Evolutionary conservation across 2,797 vertebrate species (phyloP), one percentile per base, ranked within the genome.

Genomic region (Enteromius viviparus): DNA sequence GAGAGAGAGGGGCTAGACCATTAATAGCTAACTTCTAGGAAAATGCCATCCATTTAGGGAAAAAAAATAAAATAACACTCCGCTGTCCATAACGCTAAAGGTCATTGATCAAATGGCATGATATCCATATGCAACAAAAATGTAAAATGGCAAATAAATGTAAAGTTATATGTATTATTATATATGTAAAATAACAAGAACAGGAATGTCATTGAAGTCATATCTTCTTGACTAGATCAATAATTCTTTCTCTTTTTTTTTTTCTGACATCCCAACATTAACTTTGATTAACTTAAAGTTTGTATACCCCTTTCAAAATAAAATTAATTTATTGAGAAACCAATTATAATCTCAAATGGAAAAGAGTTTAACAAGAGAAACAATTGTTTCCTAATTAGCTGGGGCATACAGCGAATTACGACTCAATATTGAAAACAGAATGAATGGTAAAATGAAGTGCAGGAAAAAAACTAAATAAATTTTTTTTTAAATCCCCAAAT

Each of bases 291-390:
- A 71, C 45, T 71, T 49, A 6, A 60, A 29, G 14, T 5, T n/a
- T 76, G 37, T 42, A 29, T 19, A 17, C 37, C 40, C 15, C 34
- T 42, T 76, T 62, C 7, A 23, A 60, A 53, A 11, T 6, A 32
- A 32, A 32, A 32, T 0, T 0, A 23, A 42, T 60, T 15, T 60
- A 42, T 42, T 14, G 11, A 10, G 15, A 26, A 62, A 37, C 37
- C 14, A 76, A 62, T 76, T 76, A 76, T 19, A 58, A 45, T 17
- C n/a, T 19, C n/a, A 62, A 76, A 76, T 76, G 55, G 62, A 76
- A 76, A 76, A 45, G 55, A 76, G 42, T 76, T 26, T n/a, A 60
- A 15, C n/a, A 62, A 42, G 74, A 58, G 7, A 60, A 76, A 76
- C 37, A 6, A 62, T 76, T 60, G 2, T 42, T 29, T 76, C 23